These are phyloP conservation scores for Chouioia cunea DNA, from an alignment of 2,888 invertebrate genomes.

Conservation along the genomic window DNA sequence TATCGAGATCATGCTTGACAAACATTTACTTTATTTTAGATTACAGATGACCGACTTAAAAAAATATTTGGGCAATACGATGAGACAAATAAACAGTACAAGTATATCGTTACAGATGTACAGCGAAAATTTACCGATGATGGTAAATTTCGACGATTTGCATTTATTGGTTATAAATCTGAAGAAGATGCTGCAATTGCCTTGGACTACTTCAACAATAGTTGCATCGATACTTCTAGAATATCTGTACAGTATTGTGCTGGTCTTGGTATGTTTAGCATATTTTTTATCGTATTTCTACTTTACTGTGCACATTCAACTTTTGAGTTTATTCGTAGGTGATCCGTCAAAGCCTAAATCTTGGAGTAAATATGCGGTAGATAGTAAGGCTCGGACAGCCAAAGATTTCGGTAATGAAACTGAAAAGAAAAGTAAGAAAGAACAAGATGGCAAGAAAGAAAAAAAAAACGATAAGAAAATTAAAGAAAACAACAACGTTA, in stretches of 20 bases:
- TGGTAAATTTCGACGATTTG: constrained; percentile 94
- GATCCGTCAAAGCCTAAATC: constrained; percentile 84
- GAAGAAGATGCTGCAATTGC: constrained; percentile 85
- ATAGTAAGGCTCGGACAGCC: constrained; percentile 76
- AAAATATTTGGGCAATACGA: constrained; percentile 76
- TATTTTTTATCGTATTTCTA: constrained; percentile 7
- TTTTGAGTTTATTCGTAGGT: constrained; percentile 59
- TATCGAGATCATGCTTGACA: constrained; percentile 9
- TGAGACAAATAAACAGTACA: constrained; percentile 68
- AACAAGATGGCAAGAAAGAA: constrained; percentile 56
- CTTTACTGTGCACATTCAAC: not conserved
- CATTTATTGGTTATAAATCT: constrained; percentile 90
- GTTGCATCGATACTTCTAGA: constrained; percentile 85
- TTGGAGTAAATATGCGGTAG: constrained; percentile 92
- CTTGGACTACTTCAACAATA: constrained; percentile 83
- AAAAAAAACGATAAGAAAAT: constrained; percentile 68
- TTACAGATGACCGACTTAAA: constrained; percentile 82
- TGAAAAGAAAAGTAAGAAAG: constrained; percentile 47
- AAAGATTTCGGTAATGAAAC: constrained; percentile 52
- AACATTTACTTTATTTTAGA: constrained; percentile 70
- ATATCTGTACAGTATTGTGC: constrained; percentile 84
- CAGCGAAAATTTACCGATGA: constrained; percentile 92
- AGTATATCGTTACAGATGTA: constrained; percentile 92
- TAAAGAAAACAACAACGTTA: constrained; percentile 70
- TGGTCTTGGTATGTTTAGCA: constrained; percentile 72